These are phyloP conservation scores for Maniola hyperantus DNA, from an alignment of 2,888 invertebrate species.

Conservation along the genomic window DNA sequence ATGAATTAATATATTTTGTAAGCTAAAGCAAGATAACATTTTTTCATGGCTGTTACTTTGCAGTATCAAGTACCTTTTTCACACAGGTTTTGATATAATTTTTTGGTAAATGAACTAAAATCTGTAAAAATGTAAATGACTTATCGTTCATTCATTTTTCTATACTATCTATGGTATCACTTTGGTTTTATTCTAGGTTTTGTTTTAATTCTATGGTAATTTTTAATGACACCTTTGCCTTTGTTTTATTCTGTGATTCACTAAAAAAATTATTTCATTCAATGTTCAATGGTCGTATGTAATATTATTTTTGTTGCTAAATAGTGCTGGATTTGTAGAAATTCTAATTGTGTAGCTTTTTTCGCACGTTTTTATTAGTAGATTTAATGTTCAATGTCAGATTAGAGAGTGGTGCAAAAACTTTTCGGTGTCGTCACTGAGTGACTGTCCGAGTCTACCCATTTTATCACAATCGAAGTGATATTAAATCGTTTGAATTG, in stretches of 20 bases:
- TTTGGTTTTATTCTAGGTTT: constrained; percentile 6
- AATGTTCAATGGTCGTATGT: constrained; percentile 49
- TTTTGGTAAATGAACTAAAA: no score
- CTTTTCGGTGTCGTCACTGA: constrained; percentile 58
- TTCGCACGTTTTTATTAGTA: constrained; percentile 50
- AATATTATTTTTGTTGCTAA: constrained; percentile 69
- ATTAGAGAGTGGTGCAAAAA: constrained; percentile 50
- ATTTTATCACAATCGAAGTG: constrained; percentile 59
- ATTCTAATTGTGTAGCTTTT: constrained; percentile 60
- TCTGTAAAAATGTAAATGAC: no score
- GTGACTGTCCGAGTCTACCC: constrained; percentile 61
- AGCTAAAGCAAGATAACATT: no score
- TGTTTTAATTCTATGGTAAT: constrained; percentile 30
- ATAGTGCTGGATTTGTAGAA: constrained; percentile 60
- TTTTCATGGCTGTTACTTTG: no score
- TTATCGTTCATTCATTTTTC: constrained; percentile 26
- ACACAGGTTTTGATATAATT: no score
- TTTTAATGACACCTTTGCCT: constrained; percentile 33
- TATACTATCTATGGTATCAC: not conserved
- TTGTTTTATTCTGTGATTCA: constrained; percentile 37
- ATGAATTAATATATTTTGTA: not conserved
- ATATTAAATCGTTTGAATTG: constrained; percentile 63
- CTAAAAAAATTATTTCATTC: constrained; percentile 48
- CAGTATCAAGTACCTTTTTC: no score
- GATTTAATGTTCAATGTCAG: constrained; percentile 55